Conservation (phyloP, 2,888 invertebrate species). For the Andricus curvator region DNA sequence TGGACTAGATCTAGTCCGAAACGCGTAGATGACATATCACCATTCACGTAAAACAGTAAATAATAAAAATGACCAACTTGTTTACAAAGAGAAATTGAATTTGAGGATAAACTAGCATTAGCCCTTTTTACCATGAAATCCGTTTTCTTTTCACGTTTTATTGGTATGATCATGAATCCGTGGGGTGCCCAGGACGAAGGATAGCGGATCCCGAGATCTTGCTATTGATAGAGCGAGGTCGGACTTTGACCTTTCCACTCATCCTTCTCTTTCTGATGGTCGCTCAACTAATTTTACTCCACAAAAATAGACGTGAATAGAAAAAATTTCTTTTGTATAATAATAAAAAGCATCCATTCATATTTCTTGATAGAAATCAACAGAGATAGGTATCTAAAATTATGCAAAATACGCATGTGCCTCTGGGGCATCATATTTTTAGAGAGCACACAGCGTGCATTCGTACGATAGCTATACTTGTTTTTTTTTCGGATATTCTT, state of each 20-base stretch:
- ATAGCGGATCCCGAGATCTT: slow-evolving; percentile 14
- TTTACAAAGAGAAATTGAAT: neutral
- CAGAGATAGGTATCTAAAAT: slow-evolving; percentile 25
- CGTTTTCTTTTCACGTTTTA: slow-evolving; percentile 7
- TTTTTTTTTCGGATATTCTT: slow-evolving; percentile 6
- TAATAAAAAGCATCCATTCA: slow-evolving; percentile 28
- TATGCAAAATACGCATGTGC: slow-evolving; percentile 20
- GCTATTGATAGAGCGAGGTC: slow-evolving; percentile 17
- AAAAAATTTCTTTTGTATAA: slow-evolving; percentile 21
- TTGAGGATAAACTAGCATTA: neutral
- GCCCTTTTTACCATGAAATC: neutral
- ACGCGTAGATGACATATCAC: too few relatives aligned
- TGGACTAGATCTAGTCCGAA: too few relatives aligned
- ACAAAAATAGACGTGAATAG: slow-evolving; percentile 6
- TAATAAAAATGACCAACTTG: too few relatives aligned
- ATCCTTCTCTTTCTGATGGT: neutral
- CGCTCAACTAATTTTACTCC: neutral
- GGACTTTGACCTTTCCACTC: slow-evolving; percentile 17
- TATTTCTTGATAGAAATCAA: slow-evolving; percentile 36
- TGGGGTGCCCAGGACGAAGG: neutral
- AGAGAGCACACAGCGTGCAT: slow-evolving; percentile 11
- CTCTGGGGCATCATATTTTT: slow-evolving; percentile 21
- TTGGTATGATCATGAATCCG: slow-evolving; percentile 10
- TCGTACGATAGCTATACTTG: neutral
- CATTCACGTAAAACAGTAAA: too few relatives aligned